Evolutionary conservation across 1,140 invertebrate species (phyloP).

Genomic region (Conus ventricosus): DNA sequence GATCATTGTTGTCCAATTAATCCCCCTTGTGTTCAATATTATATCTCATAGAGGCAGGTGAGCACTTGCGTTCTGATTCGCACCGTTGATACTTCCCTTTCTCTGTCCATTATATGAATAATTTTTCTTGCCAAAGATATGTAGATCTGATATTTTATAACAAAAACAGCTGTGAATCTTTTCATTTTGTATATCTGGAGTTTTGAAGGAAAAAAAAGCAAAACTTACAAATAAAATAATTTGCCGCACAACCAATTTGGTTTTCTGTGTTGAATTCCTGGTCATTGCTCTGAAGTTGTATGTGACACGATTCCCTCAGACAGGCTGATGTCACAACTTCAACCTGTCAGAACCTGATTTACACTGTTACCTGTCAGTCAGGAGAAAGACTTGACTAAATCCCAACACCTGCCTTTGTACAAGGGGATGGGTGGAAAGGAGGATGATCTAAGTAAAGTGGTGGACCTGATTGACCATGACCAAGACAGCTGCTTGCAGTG

Average conservation of each 20-base stretch:
- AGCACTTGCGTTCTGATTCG: neutral
- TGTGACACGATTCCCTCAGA: neutral
- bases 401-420: neutral
- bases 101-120: neutral
- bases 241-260: conserved; percentile 6
- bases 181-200: conserved; percentile 26
- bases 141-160: conserved; percentile 39
- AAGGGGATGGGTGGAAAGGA: too few relatives aligned
- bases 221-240: conserved; percentile 31
- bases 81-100: neutral
- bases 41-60: conserved; percentile 38
- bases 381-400: neutral
- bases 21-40: neutral
- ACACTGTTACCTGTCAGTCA: neutral
- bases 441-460: neutral
- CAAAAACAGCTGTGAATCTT: conserved; percentile 9
- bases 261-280: conserved; percentile 32
- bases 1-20: neutral
- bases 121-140: conserved; percentile 18
- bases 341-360: neutral
- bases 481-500: neutral
- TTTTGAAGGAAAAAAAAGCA: neutral
- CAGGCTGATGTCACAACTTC: neutral
- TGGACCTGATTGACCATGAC: neutral
- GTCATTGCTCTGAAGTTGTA: neutral